Base-by-base conservation (phyloP, 2,797 vertebrate species). In the Chiropotes sagulatus region DNA sequence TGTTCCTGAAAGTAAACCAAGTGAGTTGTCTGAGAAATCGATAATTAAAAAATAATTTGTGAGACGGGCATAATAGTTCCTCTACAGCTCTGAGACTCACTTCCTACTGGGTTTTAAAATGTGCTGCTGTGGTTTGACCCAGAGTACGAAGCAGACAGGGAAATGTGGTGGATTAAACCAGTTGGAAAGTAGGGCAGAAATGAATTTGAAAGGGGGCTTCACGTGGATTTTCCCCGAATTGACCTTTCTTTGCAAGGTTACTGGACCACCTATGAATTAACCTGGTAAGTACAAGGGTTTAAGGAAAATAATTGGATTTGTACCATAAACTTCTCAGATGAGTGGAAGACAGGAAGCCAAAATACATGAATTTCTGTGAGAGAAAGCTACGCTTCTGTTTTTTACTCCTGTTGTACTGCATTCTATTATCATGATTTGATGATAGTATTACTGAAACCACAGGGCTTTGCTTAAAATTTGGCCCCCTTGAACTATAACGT, bases 1-100 rank as follows among this genome's bases (percentile, higher is more conserved):
- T 92, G 92, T 83, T 93, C 73, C 61, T 93, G 61, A 72, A 90
- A 96, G 52, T 75, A 94, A 96, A 88, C 61, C 76, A 96, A 92
- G 54, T 28, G 48, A 10, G 80, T 91, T 84, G 26, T 84, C 88
- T 58, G 54, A 95, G 75, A 80, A 90, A 96, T 13, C 14, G 57
- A 90, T 78, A 88, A 94, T 85, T 91, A 70, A 93, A 97, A 94
- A 73, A 87, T 61, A 93, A 79, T 85, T 93, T 92, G 44, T 30
- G 78, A 96, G 90, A 84, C 13, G 54, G 82, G 64, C 13, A 36
- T 33, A 67, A 86, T 48, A 26, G 15, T 73, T 92, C 28, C 9
- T 75, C n/a, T 26, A 28, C 39, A 75, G 36, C 46, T 72, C 86
- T 33, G 84, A 95, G 73, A 93, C 44, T 50, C 46, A 41, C 33